Evolutionary conservation across 2,797 vertebrate species (phyloP).

Genomic region (Sebastes cheni): DNA sequence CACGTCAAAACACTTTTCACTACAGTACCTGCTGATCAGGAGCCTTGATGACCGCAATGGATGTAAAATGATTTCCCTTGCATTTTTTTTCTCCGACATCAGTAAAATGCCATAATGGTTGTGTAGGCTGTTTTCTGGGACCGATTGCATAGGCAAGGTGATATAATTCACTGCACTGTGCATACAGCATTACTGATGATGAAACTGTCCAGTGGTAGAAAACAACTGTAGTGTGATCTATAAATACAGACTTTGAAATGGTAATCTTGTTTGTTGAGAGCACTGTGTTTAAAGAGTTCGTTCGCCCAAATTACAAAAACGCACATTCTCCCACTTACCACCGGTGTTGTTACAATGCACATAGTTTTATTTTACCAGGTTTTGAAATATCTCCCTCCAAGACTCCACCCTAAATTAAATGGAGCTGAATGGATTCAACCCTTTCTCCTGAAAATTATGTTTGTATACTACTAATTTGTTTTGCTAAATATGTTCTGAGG

Average conservation of each 20-base stretch:
- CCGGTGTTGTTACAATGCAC: not conserved
- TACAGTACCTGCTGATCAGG: slow-evolving; percentile 68
- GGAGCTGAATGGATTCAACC: not conserved
- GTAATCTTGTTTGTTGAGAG: not conserved
- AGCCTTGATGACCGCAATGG: slow-evolving; percentile 61
- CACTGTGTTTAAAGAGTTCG: not conserved
- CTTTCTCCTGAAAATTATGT: not conserved
- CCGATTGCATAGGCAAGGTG: slow-evolving; percentile 50
- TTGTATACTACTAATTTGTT: not conserved
- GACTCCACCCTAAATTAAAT: not conserved
- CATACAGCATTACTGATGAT: slow-evolving; percentile 39
- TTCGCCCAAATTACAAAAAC: not conserved
- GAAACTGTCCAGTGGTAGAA: slow-evolving; percentile 31
- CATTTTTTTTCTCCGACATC: slow-evolving; percentile 70
- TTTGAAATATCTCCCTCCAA: not conserved
- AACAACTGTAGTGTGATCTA: slow-evolving; percentile 27
- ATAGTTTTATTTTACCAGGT: not conserved
- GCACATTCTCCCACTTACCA: not conserved
- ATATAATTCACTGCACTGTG: slow-evolving; percentile 46
- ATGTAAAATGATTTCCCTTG: slow-evolving; percentile 73
- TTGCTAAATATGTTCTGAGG: not conserved
- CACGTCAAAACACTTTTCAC: slow-evolving; percentile 50
- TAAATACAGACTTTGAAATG: not conserved
- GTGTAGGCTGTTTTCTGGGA: slow-evolving; percentile 57
- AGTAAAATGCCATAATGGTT: slow-evolving; percentile 62